These are phyloP conservation scores for Ochropacha duplaris DNA, from an alignment of 2,888 invertebrate species.

Conservation along the genomic window DNA sequence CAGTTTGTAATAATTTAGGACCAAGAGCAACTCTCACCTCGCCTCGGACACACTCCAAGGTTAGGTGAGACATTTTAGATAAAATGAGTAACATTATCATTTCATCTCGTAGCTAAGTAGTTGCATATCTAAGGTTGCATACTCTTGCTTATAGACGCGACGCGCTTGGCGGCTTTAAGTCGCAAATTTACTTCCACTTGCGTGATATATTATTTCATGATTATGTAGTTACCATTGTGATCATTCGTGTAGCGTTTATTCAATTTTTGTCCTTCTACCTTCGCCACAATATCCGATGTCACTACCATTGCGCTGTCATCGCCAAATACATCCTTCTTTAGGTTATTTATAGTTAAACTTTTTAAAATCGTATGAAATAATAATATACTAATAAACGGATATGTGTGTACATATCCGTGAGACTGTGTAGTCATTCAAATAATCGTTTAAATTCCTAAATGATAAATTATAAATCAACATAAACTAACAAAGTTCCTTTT, in stretches of 20 bases:
- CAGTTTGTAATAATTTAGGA: no score
- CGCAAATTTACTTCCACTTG: conserved; percentile 56
- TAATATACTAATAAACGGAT: not conserved
- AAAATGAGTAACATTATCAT: no score
- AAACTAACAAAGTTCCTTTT: not conserved
- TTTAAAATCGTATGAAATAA: not conserved
- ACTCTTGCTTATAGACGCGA: conserved; percentile 41
- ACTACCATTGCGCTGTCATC: no score
- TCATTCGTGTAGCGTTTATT: not conserved
- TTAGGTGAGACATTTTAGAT: no score
- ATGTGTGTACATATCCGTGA: no score
- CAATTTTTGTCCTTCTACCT: not conserved
- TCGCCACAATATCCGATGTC: no score
- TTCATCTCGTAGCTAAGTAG: not conserved
- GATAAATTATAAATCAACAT: not conserved
- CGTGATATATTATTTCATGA: conserved; percentile 54
- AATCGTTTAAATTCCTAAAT: not conserved
- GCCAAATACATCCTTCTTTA: no score
- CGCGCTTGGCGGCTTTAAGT: conserved; percentile 50
- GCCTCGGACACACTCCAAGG: no score
- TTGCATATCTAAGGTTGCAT: conserved; percentile 10
- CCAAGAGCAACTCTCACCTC: no score
- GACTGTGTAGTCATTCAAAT: not conserved
- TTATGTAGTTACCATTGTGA: conserved; percentile 13
- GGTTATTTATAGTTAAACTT: not conserved